Conservation (phyloP, 2,888 invertebrate species). For the Chalcis sispes region DNA sequence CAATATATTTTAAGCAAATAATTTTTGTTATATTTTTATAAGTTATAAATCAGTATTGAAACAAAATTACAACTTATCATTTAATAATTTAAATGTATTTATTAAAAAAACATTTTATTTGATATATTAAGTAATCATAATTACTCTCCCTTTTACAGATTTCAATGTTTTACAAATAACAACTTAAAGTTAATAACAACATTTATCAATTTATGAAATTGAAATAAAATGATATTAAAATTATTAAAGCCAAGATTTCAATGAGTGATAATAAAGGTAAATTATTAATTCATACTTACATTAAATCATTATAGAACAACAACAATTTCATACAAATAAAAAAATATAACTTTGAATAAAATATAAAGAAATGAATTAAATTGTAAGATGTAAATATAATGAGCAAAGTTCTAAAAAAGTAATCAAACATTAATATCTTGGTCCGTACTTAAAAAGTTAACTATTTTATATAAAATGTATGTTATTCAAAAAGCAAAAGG, state of each 20-base stretch:
- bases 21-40: too few relatives aligned
- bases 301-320: background rate
- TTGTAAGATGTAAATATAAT: background rate
- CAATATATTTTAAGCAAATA: too few relatives aligned
- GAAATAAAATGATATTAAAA: constrained; percentile 19
- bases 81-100: too few relatives aligned
- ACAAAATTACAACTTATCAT: too few relatives aligned
- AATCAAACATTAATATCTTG: constrained; percentile 47
- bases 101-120: too few relatives aligned
- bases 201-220: background rate
- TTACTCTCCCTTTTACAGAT: background rate
- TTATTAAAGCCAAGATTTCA: constrained; percentile 38
- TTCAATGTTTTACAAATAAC: background rate
- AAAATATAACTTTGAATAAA: constrained; percentile 1
- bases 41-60: too few relatives aligned
- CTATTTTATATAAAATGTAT: constrained; percentile 40
- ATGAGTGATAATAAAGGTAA: constrained; percentile 15
- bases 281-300: background rate
- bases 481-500: constrained; percentile 26
- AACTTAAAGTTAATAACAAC: constrained; percentile 16
- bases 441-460: constrained; percentile 24
- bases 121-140: too few relatives aligned
- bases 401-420: background rate
- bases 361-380: constrained; percentile 10
- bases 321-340: constrained; percentile 11